Conservation (phyloP, 2,888 invertebrate genomes). For the Harpalus rufipes region DNA sequence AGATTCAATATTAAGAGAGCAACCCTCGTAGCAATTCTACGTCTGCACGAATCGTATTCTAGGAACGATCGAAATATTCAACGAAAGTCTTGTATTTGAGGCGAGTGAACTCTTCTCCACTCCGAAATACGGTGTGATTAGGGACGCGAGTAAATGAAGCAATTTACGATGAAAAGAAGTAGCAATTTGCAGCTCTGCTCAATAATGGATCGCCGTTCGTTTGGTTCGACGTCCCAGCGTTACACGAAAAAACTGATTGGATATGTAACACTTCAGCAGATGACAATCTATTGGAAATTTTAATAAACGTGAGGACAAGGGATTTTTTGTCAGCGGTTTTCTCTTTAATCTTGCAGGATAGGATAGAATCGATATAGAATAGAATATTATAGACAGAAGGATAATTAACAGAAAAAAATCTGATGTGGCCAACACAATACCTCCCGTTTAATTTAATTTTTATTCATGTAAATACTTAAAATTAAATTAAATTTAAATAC, state of each 20-base stretch:
- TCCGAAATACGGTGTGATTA: conserved; percentile 69
- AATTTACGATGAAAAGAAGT: conserved; percentile 74
- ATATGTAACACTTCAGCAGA: conserved; percentile 23
- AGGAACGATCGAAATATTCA: not conserved
- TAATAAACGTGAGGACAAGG: not conserved
- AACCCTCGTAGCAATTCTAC: not conserved
- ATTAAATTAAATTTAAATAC: too few relatives aligned
- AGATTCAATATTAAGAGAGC: too few relatives aligned
- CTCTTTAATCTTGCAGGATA: not conserved
- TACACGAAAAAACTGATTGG: conserved; percentile 18
- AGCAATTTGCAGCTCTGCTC: conserved; percentile 72
- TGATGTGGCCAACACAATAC: too few relatives aligned
- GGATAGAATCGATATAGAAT: not conserved
- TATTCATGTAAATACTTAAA: too few relatives aligned
- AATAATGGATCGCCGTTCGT: conserved; percentile 69
- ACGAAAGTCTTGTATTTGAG: not conserved
- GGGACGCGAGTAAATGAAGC: conserved; percentile 73
- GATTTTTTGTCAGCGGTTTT: conserved; percentile 7
- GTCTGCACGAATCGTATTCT: not conserved
- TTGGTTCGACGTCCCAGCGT: not conserved
- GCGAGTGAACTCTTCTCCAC: not conserved
- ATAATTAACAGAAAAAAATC: not conserved
- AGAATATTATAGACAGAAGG: not conserved
- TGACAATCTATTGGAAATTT: conserved; percentile 23
- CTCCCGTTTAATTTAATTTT: too few relatives aligned